These are phyloP conservation scores for Criorhina ranunculi DNA, from an alignment of 2,888 invertebrate genomes.

Conservation along the genomic window DNA sequence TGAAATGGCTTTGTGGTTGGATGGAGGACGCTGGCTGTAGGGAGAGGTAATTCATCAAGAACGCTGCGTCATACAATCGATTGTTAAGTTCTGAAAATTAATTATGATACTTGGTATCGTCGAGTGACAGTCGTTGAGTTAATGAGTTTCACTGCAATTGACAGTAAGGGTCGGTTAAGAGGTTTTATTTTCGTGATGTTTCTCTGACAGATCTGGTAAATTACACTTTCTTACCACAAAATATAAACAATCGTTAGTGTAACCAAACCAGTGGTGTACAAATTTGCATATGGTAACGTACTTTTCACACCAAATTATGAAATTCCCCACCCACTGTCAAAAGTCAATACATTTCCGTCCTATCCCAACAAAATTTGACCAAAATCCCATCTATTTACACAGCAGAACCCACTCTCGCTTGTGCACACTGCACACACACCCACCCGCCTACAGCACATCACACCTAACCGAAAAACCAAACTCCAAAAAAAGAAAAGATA, in stretches of 20 bases:
- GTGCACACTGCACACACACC: no score
- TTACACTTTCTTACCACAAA: no score
- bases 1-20: slow-evolving; percentile 30
- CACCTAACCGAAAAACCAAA: slow-evolving; percentile 11
- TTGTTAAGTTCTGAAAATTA: background rate
- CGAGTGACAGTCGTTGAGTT: no score
- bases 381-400: slow-evolving; percentile 15
- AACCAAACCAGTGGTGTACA: no score
- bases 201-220: no score
- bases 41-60: background rate
- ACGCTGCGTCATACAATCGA: background rate
- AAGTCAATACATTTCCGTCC: slow-evolving; percentile 22
- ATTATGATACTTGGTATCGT: background rate
- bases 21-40: background rate
- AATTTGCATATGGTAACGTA: background rate
- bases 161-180: no score
- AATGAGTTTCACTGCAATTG: no score
- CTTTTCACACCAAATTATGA: slow-evolving; percentile 26
- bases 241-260: no score
- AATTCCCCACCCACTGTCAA: slow-evolving; percentile 3
- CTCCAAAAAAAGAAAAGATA: slow-evolving; percentile 36
- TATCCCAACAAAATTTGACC: slow-evolving; percentile 35
- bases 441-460: background rate
- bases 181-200: no score
- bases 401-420: slow-evolving; percentile 9